These are phyloP conservation scores for Ameiurus melas DNA, from an alignment of 2,113 vertebrate species.

Conservation along the genomic window DNA sequence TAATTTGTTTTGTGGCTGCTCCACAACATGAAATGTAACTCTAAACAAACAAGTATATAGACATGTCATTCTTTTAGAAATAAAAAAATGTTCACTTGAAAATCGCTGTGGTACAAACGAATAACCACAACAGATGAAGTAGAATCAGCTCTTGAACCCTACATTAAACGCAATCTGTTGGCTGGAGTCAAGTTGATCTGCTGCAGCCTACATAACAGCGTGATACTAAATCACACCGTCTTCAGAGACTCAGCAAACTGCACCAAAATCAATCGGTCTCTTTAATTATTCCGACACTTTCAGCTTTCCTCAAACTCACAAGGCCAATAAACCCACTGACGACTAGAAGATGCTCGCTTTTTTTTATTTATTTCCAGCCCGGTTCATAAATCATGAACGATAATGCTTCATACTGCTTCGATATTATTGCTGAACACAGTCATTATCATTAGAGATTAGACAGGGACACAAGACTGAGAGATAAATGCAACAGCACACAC, in stretches of 20 bases:
- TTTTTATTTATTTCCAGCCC: constrained; percentile 3
- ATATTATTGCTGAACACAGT: constrained; percentile 39
- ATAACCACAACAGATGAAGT: background rate
- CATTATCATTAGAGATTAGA: constrained; percentile 56
- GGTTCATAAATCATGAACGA: constrained; percentile 27
- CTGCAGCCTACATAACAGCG: background rate
- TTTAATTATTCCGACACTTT: constrained; percentile 64
- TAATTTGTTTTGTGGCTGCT: background rate
- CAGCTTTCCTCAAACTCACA: constrained; percentile 54
- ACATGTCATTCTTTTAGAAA: background rate
- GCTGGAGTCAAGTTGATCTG: background rate
- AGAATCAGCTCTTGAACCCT: background rate
- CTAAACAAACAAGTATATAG: background rate
- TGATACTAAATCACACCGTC: background rate
- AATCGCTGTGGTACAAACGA: background rate
- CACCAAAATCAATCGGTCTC: constrained; percentile 49
- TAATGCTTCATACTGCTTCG: constrained; percentile 24
- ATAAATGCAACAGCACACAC: constrained; percentile 22
- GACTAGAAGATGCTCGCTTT: constrained; percentile 32
- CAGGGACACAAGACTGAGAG: constrained; percentile 53
- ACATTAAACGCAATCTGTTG: background rate
- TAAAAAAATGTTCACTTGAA: background rate
- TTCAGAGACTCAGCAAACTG: constrained; percentile 35
- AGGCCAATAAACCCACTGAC: constrained; percentile 50
- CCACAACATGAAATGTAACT: background rate